Evolutionary conservation across 1,140 invertebrate species (phyloP), one percentile per base, ranked within the genome.

Genomic region (Drosophila biarmipes): DNA sequence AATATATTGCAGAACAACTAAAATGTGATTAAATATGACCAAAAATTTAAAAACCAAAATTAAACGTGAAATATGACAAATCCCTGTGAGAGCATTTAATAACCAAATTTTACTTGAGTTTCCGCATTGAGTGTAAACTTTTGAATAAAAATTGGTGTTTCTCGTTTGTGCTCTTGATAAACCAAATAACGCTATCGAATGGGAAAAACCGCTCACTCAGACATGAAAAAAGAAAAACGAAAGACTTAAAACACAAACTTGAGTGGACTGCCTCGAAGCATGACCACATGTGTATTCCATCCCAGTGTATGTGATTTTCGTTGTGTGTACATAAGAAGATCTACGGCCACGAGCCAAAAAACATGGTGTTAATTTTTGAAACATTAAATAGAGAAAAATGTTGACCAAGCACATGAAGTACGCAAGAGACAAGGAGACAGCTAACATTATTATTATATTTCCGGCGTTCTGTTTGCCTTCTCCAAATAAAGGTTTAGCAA

Each of bases 171-270:
- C 57, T 56, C 24, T 55, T 15, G 5, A 43, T 43, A 17, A 14
- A 7, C 45, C 45, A 43, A 43, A 43, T 19, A 43, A 19, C 40
- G 40, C 6, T 34, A 34, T 55, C 27, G 24, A 27, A 15, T 48
- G 35, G 48, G n/a, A 15, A n/a, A 38, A 48, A 51, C 42, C 38
- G 31, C 58, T 14, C 37, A 62, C 11, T 17, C n/a, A 29, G 21
- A 35, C 35, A 49, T 15, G 37, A 58, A 12, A 66, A 54, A 59
- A 56, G n/a, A 12, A 29, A 72, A 73, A 81, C 68, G 53, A 89
- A 89, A 89, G 79, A 87, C 84, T 87, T 73, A 69, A 79, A 79
- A 77, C 72, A 87, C 75, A 84, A 89, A 87, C 84, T 80, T 77
- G 53, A 75, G 71, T 57, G 55, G 35, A 38, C 27, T 63, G 62